phyloP scores from a whole-genome alignment of 2,797 vertebrate species.

The Dryobates pubescens region DNA sequence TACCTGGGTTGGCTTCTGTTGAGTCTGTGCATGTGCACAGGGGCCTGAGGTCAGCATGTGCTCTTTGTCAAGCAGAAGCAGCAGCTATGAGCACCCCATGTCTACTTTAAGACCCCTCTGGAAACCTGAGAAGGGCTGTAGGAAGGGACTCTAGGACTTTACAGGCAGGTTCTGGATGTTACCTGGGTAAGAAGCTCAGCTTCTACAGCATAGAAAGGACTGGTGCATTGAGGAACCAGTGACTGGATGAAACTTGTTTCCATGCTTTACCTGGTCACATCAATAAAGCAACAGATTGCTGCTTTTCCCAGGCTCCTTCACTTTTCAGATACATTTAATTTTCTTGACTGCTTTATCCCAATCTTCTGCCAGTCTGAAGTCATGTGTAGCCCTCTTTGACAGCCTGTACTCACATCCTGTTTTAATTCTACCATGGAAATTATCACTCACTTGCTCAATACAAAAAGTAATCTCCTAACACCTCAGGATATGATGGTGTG shows the following conservation, averaged over 20 bases:
- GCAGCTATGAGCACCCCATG: not conserved
- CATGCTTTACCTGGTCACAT: not conserved
- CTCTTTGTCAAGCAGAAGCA: not conserved
- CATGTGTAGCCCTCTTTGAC: not conserved
- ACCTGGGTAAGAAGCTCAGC: not conserved
- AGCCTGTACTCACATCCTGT: not conserved
- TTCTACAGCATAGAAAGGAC: not conserved
- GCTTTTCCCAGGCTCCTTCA: not conserved
- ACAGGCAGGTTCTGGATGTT: not conserved
- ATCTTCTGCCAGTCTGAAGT: not conserved
- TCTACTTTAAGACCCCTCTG: not conserved
- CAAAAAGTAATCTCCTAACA: not conserved
- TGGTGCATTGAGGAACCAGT: not conserved
- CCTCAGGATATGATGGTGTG: not conserved
- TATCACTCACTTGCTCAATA: not conserved
- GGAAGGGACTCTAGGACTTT: not conserved
- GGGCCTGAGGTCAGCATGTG: not conserved
- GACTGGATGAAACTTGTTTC: not conserved
- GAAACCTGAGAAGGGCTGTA: not conserved
- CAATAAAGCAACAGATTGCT: not conserved
- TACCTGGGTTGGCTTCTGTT: not conserved
- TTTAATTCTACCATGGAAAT: not conserved
- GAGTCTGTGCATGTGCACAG: rapidly evolving
- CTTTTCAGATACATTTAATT: not conserved
- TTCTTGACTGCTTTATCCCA: not conserved